phyloP scores from a whole-genome alignment of 2,888 invertebrate species.

The Atrina japonica region DNA sequence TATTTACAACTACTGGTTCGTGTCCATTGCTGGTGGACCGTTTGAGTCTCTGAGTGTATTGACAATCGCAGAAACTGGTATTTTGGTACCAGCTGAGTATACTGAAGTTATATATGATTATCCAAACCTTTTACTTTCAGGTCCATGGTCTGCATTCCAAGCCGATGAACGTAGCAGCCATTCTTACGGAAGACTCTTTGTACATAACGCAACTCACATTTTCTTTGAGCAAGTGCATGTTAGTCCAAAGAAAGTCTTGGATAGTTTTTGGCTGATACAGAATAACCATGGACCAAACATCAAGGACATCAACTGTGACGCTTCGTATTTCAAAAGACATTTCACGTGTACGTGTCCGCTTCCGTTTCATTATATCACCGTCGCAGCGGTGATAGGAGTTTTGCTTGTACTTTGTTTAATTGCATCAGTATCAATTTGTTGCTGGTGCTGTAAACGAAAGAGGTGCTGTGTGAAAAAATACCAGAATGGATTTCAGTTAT shows the following conservation, averaged over 20 bases:
- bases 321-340: slow-evolving; percentile 18
- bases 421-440: too few relatives aligned
- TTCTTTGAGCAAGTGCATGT: slow-evolving; percentile 59
- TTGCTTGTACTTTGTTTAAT: neutral
- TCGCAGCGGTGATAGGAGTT: slow-evolving; percentile 1
- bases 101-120: too few relatives aligned
- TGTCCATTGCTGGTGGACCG: too few relatives aligned
- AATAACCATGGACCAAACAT: slow-evolving; percentile 52
- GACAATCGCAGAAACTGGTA: too few relatives aligned
- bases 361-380: slow-evolving; percentile 46
- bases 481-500: too few relatives aligned
- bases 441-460: too few relatives aligned
- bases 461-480: too few relatives aligned
- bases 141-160: slow-evolving; percentile 64
- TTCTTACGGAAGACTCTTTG: slow-evolving; percentile 56
- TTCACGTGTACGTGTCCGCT: slow-evolving; percentile 47
- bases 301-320: slow-evolving; percentile 38
- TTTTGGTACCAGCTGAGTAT: too few relatives aligned
- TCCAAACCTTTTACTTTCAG: slow-evolving; percentile 40
- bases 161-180: slow-evolving; percentile 41
- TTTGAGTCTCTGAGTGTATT: too few relatives aligned
- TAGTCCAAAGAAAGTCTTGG: slow-evolving; percentile 42
- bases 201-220: slow-evolving; percentile 64
- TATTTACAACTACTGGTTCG: too few relatives aligned
- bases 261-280: slow-evolving; percentile 63